Evolutionary conservation across 2,888 invertebrate genomes (phyloP).

Genomic region (Ormyrus labotus): DNA sequence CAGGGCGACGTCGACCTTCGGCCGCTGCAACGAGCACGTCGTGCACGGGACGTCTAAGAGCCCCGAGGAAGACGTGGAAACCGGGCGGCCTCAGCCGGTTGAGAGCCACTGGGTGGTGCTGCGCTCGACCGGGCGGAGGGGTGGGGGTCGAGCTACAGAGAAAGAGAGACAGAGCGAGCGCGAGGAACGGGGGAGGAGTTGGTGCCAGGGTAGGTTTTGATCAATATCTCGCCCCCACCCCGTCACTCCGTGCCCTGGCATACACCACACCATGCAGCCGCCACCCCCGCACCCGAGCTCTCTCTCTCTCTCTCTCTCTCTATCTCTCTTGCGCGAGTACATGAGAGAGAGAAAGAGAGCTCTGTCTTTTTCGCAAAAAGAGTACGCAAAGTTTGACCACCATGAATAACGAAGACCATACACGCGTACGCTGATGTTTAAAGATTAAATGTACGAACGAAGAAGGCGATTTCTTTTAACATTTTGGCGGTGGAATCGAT

Average conservation of each 20-base stretch:
- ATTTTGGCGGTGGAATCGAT: too few relatives aligned
- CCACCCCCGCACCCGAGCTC: conserved; percentile 32
- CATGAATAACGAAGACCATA: conserved; percentile 73
- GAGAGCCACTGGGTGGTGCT: conserved; percentile 52
- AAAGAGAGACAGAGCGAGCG: conserved; percentile 56
- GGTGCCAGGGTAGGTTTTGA: conserved; percentile 76
- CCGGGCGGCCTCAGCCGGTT: conserved; percentile 2
- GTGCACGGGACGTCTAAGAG: background rate
- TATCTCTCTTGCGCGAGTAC: conserved; percentile 2
- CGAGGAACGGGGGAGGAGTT: conserved; percentile 64
- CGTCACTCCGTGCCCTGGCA: conserved; percentile 56
- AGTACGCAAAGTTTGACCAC: conserved; percentile 69
- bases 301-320: conserved; percentile 8
- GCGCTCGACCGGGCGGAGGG: conserved; percentile 68
- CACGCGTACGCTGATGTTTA: conserved; percentile 40
- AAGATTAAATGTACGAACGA: conserved; percentile 70
- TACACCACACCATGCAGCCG: conserved; percentile 54
- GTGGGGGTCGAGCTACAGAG: conserved; percentile 61
- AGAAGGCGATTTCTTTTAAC: background rate
- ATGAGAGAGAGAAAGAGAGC: too few relatives aligned
- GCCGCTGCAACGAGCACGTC: background rate
- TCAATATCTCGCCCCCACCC: conserved; percentile 75
- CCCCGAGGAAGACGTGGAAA: background rate
- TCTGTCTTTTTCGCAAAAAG: conserved; percentile 18
- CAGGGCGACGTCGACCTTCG: conserved; percentile 29